phyloP scores from a whole-genome alignment of 2,797 vertebrate genomes.

The Trachurus trachurus region DNA sequence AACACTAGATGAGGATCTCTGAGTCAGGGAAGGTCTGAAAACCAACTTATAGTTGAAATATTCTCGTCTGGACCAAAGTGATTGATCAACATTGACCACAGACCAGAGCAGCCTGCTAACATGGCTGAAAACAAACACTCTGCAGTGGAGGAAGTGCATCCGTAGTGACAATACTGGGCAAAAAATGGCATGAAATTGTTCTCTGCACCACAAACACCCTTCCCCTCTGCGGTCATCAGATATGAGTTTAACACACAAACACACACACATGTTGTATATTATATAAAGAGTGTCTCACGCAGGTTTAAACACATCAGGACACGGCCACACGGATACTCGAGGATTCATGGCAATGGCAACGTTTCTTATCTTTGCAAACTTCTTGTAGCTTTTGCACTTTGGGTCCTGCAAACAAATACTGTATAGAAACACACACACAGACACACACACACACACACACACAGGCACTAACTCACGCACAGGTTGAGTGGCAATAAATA shows the following conservation, averaged over 20 bases:
- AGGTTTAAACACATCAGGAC: conserved; percentile 13
- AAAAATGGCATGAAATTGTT: conserved; percentile 28
- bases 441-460: conserved; percentile 36
- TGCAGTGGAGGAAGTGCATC: neutral
- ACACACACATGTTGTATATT: neutral
- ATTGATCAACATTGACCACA: neutral
- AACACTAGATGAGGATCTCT: too few species aligned
- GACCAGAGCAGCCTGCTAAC: neutral
- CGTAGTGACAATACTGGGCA: neutral
- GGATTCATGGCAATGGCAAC: conserved; percentile 46
- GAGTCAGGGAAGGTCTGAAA: neutral
- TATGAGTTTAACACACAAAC: conserved; percentile 3
- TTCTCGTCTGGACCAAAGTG: neutral
- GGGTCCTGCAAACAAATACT: conserved; percentile 36
- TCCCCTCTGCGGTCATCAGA: conserved; percentile 12
- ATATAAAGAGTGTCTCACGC: conserved; percentile 5
- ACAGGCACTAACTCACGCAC: conserved; percentile 34
- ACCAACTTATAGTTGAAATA: neutral
- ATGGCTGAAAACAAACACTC: neutral
- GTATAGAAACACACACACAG: conserved; percentile 25
- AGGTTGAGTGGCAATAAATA: conserved; percentile 73
- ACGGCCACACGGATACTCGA: conserved; percentile 1
- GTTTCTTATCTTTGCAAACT: conserved; percentile 52
- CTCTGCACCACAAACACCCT: neutral
- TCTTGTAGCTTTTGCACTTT: conserved; percentile 54